phyloP scores from a whole-genome alignment of 2,888 invertebrate species.

The Biston betularia region DNA sequence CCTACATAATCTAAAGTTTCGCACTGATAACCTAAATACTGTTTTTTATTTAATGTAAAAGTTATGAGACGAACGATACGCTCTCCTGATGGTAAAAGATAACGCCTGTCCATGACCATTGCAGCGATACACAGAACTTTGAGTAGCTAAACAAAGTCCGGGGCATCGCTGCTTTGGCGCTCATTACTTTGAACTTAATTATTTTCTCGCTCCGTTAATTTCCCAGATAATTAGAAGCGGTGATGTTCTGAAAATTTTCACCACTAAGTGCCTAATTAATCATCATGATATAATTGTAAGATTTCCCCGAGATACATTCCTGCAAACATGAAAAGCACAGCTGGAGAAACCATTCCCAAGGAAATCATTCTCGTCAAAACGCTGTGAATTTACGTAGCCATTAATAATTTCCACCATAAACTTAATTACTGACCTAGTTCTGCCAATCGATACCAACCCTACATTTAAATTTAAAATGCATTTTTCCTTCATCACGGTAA shows the following conservation, averaged over 20 bases:
- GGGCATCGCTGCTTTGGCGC: no score
- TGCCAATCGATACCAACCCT: slow-evolving; percentile 19
- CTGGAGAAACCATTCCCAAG: slow-evolving; percentile 15
- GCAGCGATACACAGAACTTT: no score
- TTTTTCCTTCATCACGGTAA: slow-evolving; percentile 40
- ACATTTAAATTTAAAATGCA: slow-evolving; percentile 30
- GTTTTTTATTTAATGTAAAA: no score
- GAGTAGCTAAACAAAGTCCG: no score
- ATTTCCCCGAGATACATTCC: slow-evolving; percentile 1
- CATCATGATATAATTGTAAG: slow-evolving; percentile 3
- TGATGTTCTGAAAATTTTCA: background rate
- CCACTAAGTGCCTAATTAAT: slow-evolving; percentile 1
- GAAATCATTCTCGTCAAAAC: slow-evolving; percentile 23
- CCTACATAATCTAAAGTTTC: no score
- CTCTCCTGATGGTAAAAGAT: no score
- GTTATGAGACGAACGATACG: no score
- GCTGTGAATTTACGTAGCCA: slow-evolving; percentile 10
- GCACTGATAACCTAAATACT: background rate
- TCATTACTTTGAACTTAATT: no score
- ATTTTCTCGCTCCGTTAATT: background rate
- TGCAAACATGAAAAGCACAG: slow-evolving; percentile 10
- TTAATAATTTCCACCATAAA: slow-evolving; percentile 17
- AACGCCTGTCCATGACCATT: no score
- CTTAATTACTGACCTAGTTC: slow-evolving; percentile 30
- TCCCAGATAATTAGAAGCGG: background rate